These are phyloP conservation scores for Proctacanthus coquilletti DNA, from an alignment of 1,140 invertebrate species.

Conservation along the genomic window DNA sequence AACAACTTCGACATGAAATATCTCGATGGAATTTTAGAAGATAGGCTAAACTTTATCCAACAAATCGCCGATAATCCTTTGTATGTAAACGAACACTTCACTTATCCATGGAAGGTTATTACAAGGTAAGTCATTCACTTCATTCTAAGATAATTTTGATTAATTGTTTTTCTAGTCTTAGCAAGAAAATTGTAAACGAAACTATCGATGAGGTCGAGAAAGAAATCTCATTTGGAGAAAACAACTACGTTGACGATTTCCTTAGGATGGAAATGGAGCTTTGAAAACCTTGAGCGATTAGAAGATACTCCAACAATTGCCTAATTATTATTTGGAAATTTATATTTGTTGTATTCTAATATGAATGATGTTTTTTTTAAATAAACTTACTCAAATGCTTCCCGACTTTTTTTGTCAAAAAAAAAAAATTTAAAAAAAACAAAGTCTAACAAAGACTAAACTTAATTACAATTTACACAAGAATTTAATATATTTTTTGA, in stretches of 20 bases:
- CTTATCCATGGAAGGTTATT: not conserved
- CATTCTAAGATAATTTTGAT: not conserved
- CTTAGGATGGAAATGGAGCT: not conserved
- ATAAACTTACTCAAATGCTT: not conserved
- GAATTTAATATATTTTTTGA: too few species aligned
- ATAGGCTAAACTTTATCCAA: not conserved
- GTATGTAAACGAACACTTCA: conserved; percentile 1
- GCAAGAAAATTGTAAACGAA: not conserved
- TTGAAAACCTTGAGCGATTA: too few species aligned
- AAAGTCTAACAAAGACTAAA: too few species aligned
- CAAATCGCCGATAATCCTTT: conserved; percentile 1
- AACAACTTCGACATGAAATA: not conserved
- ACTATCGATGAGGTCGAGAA: not conserved
- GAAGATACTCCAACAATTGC: too few species aligned
- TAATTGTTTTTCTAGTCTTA: not conserved
- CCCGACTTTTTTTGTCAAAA: not conserved
- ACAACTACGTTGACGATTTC: not conserved
- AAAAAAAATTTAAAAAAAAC: too few species aligned
- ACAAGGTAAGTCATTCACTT: not conserved
- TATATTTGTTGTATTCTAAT: not conserved
- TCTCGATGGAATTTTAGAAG: not conserved
- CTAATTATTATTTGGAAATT: not conserved
- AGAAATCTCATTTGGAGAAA: not conserved
- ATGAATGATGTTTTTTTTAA: not conserved
- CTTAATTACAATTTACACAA: too few species aligned